Conservation (phyloP, 2,113 vertebrate genomes). For the Corythaixoides concolor region DNA sequence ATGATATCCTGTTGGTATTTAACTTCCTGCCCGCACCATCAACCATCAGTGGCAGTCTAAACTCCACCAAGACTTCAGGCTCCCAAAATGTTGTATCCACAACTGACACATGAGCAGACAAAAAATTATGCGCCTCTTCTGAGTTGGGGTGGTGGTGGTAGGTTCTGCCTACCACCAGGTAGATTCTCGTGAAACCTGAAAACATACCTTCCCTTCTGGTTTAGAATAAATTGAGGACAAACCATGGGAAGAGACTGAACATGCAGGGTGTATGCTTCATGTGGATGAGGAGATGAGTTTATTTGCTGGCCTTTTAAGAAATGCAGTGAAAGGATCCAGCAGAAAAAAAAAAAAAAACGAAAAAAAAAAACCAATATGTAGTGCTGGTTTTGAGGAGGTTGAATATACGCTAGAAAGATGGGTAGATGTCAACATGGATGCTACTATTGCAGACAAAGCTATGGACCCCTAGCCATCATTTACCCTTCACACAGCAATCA, state of each 20-base stretch:
- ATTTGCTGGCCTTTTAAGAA: background rate
- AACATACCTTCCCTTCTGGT: background rate
- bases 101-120: background rate
- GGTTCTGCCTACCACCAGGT: background rate
- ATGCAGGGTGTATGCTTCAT: accelerated
- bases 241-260: background rate
- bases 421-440: accelerated
- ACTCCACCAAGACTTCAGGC: background rate
- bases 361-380: accelerated
- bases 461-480: background rate
- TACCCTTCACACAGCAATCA: background rate
- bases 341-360: background rate
- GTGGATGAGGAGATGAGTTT: background rate
- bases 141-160: accelerated
- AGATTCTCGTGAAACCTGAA: background rate
- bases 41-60: background rate
- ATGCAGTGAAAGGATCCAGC: background rate
- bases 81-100: accelerated
- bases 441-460: background rate
- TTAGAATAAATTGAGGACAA: background rate
- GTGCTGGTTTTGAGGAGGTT: background rate
- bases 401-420: background rate
- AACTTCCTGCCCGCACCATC: background rate
- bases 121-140: background rate
- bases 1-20: background rate